phyloP scores from a whole-genome alignment of 1,140 invertebrate species.

The Metaphire vulgaris region DNA sequence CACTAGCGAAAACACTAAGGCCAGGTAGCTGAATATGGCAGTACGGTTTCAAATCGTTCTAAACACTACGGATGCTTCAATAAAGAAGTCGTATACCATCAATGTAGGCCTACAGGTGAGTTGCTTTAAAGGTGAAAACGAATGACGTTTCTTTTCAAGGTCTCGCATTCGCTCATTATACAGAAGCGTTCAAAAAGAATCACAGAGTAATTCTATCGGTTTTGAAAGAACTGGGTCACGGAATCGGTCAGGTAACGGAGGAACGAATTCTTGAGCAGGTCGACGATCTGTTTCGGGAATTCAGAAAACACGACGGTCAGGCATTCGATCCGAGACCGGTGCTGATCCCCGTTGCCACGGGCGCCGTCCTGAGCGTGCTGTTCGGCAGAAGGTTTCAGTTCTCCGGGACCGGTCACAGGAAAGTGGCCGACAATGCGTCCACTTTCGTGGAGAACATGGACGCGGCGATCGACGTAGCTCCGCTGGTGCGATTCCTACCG shows the following conservation, averaged over 20 bases:
- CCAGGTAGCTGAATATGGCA: not conserved
- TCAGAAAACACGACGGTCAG: not conserved
- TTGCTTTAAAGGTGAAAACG: no score
- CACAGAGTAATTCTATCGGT: constrained; percentile 13
- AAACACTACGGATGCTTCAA: not conserved
- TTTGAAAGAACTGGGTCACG: constrained; percentile 15
- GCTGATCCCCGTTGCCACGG: not conserved
- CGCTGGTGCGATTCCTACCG: constrained; percentile 4
- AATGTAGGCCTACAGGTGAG: not conserved
- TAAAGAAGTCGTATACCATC: not conserved
- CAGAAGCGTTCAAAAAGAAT: constrained; percentile 13
- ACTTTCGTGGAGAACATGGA: not conserved
- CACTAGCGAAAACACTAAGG: not conserved
- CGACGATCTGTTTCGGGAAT: not conserved
- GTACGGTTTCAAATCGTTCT: not conserved
- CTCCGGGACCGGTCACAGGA: not conserved
- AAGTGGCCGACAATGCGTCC: not conserved
- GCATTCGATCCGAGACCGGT: not conserved
- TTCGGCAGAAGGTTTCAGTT: not conserved
- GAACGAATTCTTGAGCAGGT: constrained; percentile 14
- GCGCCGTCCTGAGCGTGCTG: constrained; percentile 2
- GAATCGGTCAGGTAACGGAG: constrained; percentile 8
- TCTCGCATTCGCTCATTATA: not conserved
- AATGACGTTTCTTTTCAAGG: not conserved
- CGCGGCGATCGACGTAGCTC: not conserved